These are phyloP conservation scores for Dasyurus viverrinus DNA, from an alignment of 2,113 vertebrate genomes.

Conservation along the genomic window DNA sequence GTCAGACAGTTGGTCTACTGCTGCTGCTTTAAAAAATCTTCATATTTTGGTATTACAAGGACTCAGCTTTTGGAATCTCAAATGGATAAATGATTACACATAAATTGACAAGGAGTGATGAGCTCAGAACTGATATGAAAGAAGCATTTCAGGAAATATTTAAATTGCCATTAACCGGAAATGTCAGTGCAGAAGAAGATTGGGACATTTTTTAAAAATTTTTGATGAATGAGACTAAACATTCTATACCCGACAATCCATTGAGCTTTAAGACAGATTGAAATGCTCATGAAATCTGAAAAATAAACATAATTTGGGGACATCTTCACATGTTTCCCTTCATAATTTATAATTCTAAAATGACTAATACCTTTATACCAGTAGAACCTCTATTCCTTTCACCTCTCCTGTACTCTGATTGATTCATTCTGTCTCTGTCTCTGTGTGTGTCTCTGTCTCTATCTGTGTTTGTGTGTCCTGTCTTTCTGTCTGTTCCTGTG, in stretches of 20 bases:
- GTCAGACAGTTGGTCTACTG: neutral
- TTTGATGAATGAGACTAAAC: neutral
- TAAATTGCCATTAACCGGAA: neutral
- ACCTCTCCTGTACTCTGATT: neutral
- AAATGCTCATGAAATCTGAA: neutral
- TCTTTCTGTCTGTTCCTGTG: no score
- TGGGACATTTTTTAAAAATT: neutral
- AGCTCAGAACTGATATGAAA: constrained; percentile 38
- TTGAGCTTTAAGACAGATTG: neutral
- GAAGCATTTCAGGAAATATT: constrained; percentile 9
- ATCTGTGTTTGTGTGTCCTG: no score
- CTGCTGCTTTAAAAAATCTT: neutral
- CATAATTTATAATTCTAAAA: neutral
- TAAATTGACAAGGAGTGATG: neutral
- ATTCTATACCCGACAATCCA: neutral
- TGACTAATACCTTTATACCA: neutral
- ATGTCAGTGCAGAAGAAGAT: neutral
- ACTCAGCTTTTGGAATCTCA: neutral
- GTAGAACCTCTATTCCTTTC: neutral
- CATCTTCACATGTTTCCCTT: neutral
- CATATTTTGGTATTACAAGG: constrained; percentile 39
- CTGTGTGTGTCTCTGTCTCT: no score
- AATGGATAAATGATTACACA: constrained; percentile 12
- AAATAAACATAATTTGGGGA: neutral
- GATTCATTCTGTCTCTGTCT: no score